These are phyloP conservation scores for Brachypodius melanocephalos DNA, from an alignment of 2,113 vertebrate genomes.

Conservation along the genomic window DNA sequence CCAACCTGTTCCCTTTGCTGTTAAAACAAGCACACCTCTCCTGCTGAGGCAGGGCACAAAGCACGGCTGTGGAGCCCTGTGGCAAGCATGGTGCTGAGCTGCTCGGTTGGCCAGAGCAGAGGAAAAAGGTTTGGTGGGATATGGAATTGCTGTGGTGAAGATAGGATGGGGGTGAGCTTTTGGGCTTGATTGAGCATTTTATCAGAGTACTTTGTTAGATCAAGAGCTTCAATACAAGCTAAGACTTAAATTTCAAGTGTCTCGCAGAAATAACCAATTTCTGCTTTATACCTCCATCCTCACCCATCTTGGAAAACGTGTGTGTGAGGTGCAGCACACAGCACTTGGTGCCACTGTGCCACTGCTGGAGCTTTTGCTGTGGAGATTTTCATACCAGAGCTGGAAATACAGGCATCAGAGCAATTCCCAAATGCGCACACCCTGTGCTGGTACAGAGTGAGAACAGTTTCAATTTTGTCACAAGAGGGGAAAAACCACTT, in stretches of 20 bases:
- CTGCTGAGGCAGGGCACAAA: not conserved
- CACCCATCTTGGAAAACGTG: not conserved
- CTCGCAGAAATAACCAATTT: not conserved
- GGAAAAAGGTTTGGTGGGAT: not conserved
- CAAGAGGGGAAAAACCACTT: not conserved
- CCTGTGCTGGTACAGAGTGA: not conserved
- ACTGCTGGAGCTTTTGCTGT: not conserved
- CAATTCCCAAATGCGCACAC: not conserved
- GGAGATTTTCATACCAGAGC: not conserved
- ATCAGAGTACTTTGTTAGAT: not conserved
- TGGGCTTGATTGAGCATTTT: not conserved
- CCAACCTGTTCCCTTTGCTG: not conserved
- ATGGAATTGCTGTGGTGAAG: not conserved
- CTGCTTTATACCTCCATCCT: not conserved
- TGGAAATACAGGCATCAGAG: not conserved
- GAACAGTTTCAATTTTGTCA: not conserved
- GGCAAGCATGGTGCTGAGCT: not conserved
- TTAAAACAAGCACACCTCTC: not conserved
- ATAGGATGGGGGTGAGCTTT: not conserved
- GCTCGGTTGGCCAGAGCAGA: not conserved
- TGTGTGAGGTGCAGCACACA: not conserved
- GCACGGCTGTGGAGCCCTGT: rapidly evolving
- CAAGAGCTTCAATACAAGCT: not conserved
- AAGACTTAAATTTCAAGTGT: not conserved
- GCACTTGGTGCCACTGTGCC: not conserved